Base-by-base conservation (phyloP, 2,113 vertebrate genomes). In the Grantiella picta region DNA sequence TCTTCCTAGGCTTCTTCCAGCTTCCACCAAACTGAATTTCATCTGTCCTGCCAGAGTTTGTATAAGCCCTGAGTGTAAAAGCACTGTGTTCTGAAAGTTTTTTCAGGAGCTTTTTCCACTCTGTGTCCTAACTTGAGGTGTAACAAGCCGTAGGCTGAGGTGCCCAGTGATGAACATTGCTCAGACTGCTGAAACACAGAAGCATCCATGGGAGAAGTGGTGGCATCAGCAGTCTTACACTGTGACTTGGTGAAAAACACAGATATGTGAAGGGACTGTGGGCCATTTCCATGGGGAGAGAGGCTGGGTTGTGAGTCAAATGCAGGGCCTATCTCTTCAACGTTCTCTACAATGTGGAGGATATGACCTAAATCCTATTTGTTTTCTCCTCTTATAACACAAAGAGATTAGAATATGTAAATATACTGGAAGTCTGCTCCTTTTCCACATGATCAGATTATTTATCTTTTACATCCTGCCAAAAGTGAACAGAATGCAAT, bases 391-490 rank as follows among this genome's bases (percentile, higher is more conserved):
- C 90, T 89, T 91, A 69, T 82, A 15, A 75, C 79, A 96, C 91
- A 96, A 90, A 93, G 92, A 89, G 91, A 92, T 95, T 95, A 83
- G 77, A 91, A 95, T 95, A 96, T 91, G 80, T 95, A 88, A 96
- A 96, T 90, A 31, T 71, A 82, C 70, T 96, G 97, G 96, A 98
- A 97, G 96, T 97, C 89, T 97, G 92, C 91, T 98, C 93, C 94
- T 97, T 92, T 93, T 96, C 90, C 92, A 97, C 82, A 63, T 59
- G 93, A 93, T 97, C 97, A 96, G 96, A 78, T 96, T 97, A 96
- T 97, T 97, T 97, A 96, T 97, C 96, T 97, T 96, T 96, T 95
- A 71, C 94, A 93, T 95, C 95, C 96, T 89, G 49, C 97, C 97
- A 95, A 92, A 96, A 96, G 92, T 59, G 79, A 96, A 92, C 93